phyloP scores from a whole-genome alignment of 2,797 vertebrate species.

The Moxostoma hubbsi region DNA sequence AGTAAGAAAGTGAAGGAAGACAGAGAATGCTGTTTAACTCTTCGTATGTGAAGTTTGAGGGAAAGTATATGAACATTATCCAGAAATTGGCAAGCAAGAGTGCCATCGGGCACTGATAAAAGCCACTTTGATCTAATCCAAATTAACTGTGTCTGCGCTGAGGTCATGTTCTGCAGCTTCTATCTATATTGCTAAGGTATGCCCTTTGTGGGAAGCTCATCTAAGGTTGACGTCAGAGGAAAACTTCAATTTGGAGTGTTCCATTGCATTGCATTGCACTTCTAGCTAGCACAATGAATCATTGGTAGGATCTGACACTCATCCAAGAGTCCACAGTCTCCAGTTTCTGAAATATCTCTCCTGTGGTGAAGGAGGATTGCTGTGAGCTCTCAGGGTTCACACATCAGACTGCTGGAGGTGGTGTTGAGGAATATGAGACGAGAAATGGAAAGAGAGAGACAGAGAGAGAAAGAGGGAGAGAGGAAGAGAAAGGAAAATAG shows the following conservation, averaged over 20 bases:
- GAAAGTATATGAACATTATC: constrained; percentile 21
- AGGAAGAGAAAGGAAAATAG: constrained; percentile 5
- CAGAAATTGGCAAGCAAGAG: background rate
- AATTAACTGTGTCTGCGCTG: constrained; percentile 15
- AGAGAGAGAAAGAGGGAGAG: background rate
- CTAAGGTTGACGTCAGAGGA: constrained; percentile 34
- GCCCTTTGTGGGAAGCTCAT: constrained; percentile 19
- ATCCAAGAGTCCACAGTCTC: constrained; percentile 24
- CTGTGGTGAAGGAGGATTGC: constrained; percentile 50
- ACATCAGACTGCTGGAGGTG: constrained; percentile 45
- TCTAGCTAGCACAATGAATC: constrained; percentile 27
- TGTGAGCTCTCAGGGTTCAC: constrained; percentile 47
- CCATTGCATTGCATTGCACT: constrained; percentile 7
- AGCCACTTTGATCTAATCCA: constrained; percentile 26
- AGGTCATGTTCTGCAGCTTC: background rate
- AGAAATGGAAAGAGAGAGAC: constrained; percentile 1
- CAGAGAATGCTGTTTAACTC: constrained; percentile 21
- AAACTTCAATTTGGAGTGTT: constrained; percentile 20
- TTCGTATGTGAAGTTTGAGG: constrained; percentile 4
- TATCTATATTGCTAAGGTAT: background rate
- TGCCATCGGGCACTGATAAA: constrained; percentile 42
- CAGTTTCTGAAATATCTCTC: constrained; percentile 47
- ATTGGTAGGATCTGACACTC: constrained; percentile 33
- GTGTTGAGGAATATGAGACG: constrained; percentile 50
- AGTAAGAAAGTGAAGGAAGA: background rate